Conservation (phyloP, 92 coral and sea anemone genomes). For the Diadumene lineata region DNA sequence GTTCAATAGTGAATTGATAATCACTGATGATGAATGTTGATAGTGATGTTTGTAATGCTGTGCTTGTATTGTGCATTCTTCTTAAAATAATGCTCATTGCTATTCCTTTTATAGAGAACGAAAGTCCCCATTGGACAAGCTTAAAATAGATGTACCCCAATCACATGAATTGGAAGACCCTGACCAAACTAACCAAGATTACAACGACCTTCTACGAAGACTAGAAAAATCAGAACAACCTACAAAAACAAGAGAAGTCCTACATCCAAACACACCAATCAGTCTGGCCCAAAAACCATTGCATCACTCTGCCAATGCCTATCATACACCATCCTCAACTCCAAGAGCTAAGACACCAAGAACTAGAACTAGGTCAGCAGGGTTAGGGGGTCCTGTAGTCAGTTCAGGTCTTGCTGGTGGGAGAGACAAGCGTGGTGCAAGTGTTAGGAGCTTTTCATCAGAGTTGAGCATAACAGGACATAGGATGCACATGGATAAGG, state of each 20-base stretch:
- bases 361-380: slow-evolving; percentile 28
- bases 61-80: no score
- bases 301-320: slow-evolving; percentile 1
- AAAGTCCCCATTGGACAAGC: slow-evolving; percentile 25
- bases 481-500: slow-evolving; percentile 21
- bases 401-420: slow-evolving; percentile 59
- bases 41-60: no score
- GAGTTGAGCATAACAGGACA: slow-evolving; percentile 35
- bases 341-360: slow-evolving; percentile 23
- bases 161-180: slow-evolving; percentile 23
- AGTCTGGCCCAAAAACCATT: not conserved
- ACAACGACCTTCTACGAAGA: slow-evolving; percentile 55
- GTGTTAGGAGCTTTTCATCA: slow-evolving; percentile 9
- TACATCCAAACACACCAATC: not conserved
- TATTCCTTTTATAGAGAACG: slow-evolving; percentile 35
- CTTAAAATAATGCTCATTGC: no score
- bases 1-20: no score
- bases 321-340: slow-evolving; percentile 2
- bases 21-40: no score
- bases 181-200: slow-evolving; percentile 42
- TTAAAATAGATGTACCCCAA: slow-evolving; percentile 14
- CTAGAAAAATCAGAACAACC: slow-evolving; percentile 50
- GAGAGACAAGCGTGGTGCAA: slow-evolving; percentile 27
- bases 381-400: slow-evolving; percentile 55
- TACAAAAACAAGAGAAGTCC: slow-evolving; percentile 1